Conservation (phyloP, 2,113 vertebrate genomes). For the Elanus axillaris region DNA sequence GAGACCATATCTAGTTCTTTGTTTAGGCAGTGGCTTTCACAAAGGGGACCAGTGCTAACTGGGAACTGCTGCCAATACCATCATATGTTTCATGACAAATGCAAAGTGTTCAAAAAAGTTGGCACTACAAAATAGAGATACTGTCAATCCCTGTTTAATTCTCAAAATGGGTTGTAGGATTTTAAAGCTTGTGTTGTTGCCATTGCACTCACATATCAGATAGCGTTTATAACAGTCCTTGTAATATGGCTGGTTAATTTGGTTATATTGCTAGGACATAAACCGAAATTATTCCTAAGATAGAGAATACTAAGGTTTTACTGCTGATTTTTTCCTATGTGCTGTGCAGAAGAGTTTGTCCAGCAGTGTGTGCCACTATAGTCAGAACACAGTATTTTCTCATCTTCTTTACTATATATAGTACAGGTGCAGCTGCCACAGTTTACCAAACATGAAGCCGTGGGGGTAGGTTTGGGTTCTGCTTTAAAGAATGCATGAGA, state of each 20-base stretch:
- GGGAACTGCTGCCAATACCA: neutral
- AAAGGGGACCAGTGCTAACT: neutral
- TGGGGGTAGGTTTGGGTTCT: neutral
- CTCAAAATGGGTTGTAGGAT: neutral
- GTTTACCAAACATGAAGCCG: neutral
- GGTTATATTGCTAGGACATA: neutral
- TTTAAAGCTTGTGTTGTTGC: slow-evolving; percentile 21
- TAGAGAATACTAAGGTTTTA: neutral
- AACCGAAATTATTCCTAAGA: neutral
- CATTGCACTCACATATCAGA: neutral
- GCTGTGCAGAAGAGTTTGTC: neutral
- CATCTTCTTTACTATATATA: neutral
- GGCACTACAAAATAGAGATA: slow-evolving; percentile 34
- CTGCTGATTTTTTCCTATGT: neutral
- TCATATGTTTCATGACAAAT: slow-evolving; percentile 57
- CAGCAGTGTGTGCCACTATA: neutral
- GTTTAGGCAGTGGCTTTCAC: neutral
- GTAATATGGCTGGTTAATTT: neutral
- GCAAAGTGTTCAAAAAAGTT: slow-evolving; percentile 42
- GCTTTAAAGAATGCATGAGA: neutral
- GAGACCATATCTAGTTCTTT: neutral
- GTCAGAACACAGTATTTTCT: neutral
- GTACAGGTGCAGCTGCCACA: neutral
- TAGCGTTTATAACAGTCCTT: neutral
- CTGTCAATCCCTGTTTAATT: slow-evolving; percentile 33